Conservation (phyloP, 1,140 invertebrate species). For the Colletes gigas region DNA sequence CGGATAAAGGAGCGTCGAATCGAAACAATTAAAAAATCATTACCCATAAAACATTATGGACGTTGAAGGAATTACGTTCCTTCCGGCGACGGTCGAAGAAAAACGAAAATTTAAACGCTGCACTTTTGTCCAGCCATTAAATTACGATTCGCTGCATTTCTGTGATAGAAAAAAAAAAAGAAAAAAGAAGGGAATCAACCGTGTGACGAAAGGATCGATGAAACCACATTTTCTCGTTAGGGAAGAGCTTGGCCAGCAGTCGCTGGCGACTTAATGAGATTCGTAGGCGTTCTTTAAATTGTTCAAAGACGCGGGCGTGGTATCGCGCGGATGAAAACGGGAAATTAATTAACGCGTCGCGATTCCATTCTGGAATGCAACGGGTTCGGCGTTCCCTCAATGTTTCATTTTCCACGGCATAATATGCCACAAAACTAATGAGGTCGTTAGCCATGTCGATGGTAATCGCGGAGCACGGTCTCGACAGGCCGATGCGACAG, state of each 20-base stretch:
- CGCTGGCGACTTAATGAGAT: slow-evolving; percentile 32
- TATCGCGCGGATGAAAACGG: not conserved
- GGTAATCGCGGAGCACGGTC: not conserved
- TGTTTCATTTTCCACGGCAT: slow-evolving; percentile 1
- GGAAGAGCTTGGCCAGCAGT: not conserved
- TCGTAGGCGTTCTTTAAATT: slow-evolving; percentile 15
- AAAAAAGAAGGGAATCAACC: not conserved
- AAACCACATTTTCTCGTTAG: not conserved
- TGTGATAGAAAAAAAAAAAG: not conserved
- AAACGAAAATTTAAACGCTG: slow-evolving; percentile 1
- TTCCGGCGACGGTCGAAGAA: not conserved
- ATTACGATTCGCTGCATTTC: not conserved
- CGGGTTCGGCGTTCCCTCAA: not conserved
- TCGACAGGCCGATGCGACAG: not conserved
- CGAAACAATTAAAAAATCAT: not conserved
- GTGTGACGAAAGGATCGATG: not conserved
- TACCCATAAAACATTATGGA: not conserved
- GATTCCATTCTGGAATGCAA: slow-evolving; percentile 10
- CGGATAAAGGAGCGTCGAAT: not conserved
- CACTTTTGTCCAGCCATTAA: not conserved
- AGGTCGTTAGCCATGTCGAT: slow-evolving; percentile 38
- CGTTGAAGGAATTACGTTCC: not conserved
- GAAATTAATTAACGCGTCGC: slow-evolving; percentile 48
- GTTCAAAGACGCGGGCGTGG: slow-evolving; percentile 10
- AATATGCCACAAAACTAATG: slow-evolving; percentile 44